phyloP scores from a whole-genome alignment of 2,797 vertebrate species.

The Acipenser transmontanus region DNA sequence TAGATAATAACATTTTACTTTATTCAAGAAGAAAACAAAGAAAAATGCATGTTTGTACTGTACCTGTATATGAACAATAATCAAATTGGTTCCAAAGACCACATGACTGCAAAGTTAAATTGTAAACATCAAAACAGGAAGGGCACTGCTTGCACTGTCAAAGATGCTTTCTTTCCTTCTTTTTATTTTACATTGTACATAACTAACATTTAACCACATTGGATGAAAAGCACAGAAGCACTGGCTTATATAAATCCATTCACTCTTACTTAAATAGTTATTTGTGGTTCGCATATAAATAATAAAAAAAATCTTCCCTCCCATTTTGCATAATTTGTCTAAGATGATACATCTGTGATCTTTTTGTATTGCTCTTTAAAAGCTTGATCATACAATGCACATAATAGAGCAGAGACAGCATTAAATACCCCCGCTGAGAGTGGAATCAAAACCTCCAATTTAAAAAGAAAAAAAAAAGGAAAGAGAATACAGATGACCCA shows the following conservation, averaged over 20 bases:
- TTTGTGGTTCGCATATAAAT: neutral
- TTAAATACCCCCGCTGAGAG: neutral
- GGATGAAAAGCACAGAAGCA: slow-evolving; percentile 18
- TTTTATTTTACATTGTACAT: neutral
- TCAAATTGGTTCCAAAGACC: slow-evolving; percentile 8
- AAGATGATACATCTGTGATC: neutral
- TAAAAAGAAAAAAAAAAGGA: neutral
- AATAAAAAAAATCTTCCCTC: neutral
- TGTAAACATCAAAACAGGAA: slow-evolving; percentile 31
- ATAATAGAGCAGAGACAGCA: neutral
- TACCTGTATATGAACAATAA: slow-evolving; percentile 20
- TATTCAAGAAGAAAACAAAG: slow-evolving; percentile 4
- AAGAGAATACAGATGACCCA: too few relatives aligned
- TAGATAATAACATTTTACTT: neutral
- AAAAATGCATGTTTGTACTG: slow-evolving; percentile 19
- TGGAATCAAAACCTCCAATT: neutral
- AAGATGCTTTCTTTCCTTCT: neutral
- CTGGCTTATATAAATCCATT: slow-evolving; percentile 48
- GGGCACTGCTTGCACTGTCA: neutral
- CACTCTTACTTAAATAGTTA: slow-evolving; percentile 32
- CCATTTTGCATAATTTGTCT: neutral
- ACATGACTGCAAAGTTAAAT: neutral
- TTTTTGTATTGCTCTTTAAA: slow-evolving; percentile 2
- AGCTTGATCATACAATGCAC: neutral
- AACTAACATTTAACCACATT: slow-evolving; percentile 4